Percentiles rank a stretch among this genome's conserved stretches.
Evolutionary conservation across 2,888 invertebrate species (phyloP).

Genomic region (Drosophila austrosaltans): DNA sequence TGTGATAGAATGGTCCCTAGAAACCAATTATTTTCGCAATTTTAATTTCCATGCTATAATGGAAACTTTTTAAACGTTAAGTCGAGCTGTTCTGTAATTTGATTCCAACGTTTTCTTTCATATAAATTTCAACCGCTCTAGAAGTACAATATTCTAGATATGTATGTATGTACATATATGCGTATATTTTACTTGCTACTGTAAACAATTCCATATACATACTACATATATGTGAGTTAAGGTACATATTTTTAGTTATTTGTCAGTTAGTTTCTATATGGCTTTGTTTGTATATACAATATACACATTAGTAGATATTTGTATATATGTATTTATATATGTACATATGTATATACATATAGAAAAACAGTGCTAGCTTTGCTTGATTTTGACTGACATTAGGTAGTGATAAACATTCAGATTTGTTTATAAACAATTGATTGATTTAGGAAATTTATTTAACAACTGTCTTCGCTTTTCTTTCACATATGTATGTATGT

Average conservation of each 20-base stretch:
- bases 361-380: background rate
- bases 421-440: too few species aligned
- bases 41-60: background rate
- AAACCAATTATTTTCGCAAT: background rate
- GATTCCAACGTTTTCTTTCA: background rate
- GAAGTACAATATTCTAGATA: background rate
- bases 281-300: background rate
- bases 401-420: too few species aligned
- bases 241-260: background rate
- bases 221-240: background rate
- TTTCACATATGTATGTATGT: too few species aligned
- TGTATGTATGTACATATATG: background rate
- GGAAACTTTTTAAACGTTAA: background rate
- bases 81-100: background rate
- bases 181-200: background rate
- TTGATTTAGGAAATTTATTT: too few species aligned
- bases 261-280: slow-evolving; percentile 4
- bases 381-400: background rate
- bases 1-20: too few species aligned
- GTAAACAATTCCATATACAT: slow-evolving; percentile 6
- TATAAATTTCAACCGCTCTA: background rate
- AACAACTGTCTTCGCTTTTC: too few species aligned
- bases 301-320: background rate
- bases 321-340: background rate
- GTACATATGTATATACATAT: background rate